Base-by-base conservation (phyloP, 2,888 invertebrate genomes). In the Tipula unca region DNA sequence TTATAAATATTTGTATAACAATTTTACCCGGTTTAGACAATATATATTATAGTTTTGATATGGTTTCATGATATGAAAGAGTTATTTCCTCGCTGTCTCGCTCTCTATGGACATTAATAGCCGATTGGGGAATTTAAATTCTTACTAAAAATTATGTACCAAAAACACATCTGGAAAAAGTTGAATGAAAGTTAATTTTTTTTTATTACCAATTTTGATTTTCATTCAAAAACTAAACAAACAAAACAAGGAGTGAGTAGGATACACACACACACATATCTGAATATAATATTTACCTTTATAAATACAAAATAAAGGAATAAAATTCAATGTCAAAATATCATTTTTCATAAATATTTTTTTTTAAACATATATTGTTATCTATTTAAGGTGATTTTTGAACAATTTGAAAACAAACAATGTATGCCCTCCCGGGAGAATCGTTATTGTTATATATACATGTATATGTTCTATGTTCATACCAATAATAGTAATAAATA, bases 401-500 rank as follows among this genome's bases (percentile, higher is more conserved):
- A 69, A 69, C 69, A 69, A 69, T 69, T 69, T 69, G 25, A 69
- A 69, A 6, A 69, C 69, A 69, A 69, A 69, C 69, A 69, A 69
- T 69, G 25, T 69, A 25, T 69, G 69, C 25, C 69, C 69, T 69
- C 69, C 69, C 20, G 69, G 69, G 69, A 69, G 69, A 69, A 10
- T 69, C 25, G 69, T 69, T 69, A 69, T 69, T 69, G 69, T 69
- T 69, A 39, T 54, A n/a, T 17, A 17, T 17, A 48, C n/a, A 17
- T 3, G 3, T 69, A 69, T 69, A 54, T 54, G 8, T 25, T 10
- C 69, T 69, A 48, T 39, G 39, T 39, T 39, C 39, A 13, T 48
- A 69, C 69, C 48, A 54, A 69, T 69, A 69, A 69, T 69, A 69
- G 69, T 69, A 69, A 69, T 69, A 69, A 69, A 69, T 69, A 69